Conservation (phyloP, 1,140 invertebrate genomes). For the Oscheius sp. region DNA sequence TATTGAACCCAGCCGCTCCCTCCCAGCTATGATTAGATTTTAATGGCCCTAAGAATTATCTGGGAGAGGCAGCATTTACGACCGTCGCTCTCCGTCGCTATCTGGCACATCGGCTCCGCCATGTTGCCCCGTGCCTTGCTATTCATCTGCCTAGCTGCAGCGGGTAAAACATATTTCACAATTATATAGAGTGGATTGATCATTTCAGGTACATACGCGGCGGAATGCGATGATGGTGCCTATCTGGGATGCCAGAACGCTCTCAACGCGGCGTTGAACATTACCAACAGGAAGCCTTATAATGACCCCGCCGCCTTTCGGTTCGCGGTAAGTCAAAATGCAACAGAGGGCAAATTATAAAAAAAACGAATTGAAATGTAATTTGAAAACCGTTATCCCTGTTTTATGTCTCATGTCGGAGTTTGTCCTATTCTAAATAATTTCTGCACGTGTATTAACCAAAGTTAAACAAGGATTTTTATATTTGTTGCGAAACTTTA, state of each 20-base stretch:
- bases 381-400: too few species aligned
- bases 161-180: not conserved
- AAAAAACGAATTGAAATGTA: too few species aligned
- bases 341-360: too few species aligned
- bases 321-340: too few species aligned
- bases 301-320: slow-evolving; percentile 16
- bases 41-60: slow-evolving; percentile 7
- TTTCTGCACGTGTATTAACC: too few species aligned
- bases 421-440: not conserved
- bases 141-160: not conserved
- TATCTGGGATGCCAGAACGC: slow-evolving; percentile 13
- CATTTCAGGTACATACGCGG: not conserved
- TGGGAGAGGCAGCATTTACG: not conserved
- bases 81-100: not conserved
- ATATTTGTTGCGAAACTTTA: too few species aligned
- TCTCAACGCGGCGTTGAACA: slow-evolving; percentile 14
- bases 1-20: too few species aligned
- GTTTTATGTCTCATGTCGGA: too few species aligned
- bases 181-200: not conserved
- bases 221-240: slow-evolving; percentile 7
- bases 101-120: not conserved
- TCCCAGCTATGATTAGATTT: not conserved
- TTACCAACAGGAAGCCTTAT: slow-evolving; percentile 21
- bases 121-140: slow-evolving; percentile 7
- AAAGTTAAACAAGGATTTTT: too few species aligned